Base-by-base conservation (phyloP, 2,113 vertebrate species). In the Pachypanchax playfairii region DNA sequence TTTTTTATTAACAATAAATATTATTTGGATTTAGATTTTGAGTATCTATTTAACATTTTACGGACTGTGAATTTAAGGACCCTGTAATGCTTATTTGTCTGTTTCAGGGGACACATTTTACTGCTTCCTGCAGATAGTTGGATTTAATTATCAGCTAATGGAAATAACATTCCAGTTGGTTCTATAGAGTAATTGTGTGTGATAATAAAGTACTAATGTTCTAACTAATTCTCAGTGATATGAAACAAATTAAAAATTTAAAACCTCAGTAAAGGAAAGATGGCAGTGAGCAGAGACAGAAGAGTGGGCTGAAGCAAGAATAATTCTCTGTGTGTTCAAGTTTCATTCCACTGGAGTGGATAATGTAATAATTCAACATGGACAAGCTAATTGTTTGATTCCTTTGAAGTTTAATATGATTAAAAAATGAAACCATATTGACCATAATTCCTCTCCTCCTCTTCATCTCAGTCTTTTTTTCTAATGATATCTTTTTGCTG, bases 361-460 rank as follows among this genome's bases (percentile, higher is more conserved):
- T 59, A 9, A 75, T 47, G 50, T 49, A 49, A 74, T 71, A 54
- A 73, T 76, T 83, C 47, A 61, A 62, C 66, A 73, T 1, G 38
- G 52, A 65, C 5, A 29, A 65, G 76, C 65, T 65, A 55, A 73
- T 68, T 67, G 42, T 67, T 47, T 18, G 43, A 64, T 46, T 73
- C 42, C 67, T 75, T 82, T 66, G 67, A 75, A 75, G 55, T 44
- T 68, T 70, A 83, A 78, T 75, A 60, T 67, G 74, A 75, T 73
- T 70, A 58, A 78, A 66, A 59, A 42, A 79, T 41, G 36, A 76
- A 61, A 71, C 25, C 50, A 65, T 62, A 63, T 56, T 74, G 54
- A 71, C 47, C 33, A 22, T 28, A 18, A 49, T 52, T 26, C 33
- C 64, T 35, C 22, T 39, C 36, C 20, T 41, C 35, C 29, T 64